These are phyloP conservation scores for Ailurus styani DNA, from an alignment of 2,113 vertebrate genomes.

Conservation along the genomic window DNA sequence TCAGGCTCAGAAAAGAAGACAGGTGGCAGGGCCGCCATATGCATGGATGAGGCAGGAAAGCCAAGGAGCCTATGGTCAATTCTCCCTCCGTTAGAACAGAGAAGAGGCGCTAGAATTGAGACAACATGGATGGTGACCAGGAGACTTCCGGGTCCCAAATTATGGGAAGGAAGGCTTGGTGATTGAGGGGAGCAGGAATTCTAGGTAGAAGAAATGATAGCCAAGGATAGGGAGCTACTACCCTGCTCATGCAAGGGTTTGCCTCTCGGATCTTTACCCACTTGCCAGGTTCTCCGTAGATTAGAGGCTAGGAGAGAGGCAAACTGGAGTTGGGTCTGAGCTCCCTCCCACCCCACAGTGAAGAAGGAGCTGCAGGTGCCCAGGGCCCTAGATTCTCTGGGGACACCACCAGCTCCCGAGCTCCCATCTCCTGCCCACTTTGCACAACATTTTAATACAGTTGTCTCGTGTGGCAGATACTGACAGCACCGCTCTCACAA, in stretches of 20 bases:
- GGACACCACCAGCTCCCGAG: not conserved
- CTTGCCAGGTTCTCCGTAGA: not conserved
- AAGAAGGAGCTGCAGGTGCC: not conserved
- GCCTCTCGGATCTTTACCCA: not conserved
- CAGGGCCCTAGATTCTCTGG: not conserved
- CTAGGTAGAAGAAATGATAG: not conserved
- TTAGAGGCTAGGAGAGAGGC: not conserved
- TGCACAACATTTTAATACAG: not conserved
- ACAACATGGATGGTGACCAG: not conserved
- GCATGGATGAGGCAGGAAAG: not conserved
- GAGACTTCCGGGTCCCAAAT: not conserved
- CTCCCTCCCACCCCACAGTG: not conserved
- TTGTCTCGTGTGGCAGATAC: not conserved
- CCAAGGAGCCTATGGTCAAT: not conserved
- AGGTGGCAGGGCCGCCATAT: not conserved
- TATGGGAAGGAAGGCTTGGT: not conserved
- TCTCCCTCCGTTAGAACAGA: not conserved
- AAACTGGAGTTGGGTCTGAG: not conserved
- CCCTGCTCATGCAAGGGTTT: rapidly evolving
- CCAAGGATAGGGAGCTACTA: not conserved
- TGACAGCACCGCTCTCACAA: not conserved
- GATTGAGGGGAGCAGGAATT: not conserved
- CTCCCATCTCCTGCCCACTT: not conserved
- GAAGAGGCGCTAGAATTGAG: not conserved
- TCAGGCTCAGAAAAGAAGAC: not conserved